Evolutionary conservation across 1,140 invertebrate genomes (phyloP), one percentile per base, ranked within the genome.

Genomic region (Diachasmimorpha longicaudata): DNA sequence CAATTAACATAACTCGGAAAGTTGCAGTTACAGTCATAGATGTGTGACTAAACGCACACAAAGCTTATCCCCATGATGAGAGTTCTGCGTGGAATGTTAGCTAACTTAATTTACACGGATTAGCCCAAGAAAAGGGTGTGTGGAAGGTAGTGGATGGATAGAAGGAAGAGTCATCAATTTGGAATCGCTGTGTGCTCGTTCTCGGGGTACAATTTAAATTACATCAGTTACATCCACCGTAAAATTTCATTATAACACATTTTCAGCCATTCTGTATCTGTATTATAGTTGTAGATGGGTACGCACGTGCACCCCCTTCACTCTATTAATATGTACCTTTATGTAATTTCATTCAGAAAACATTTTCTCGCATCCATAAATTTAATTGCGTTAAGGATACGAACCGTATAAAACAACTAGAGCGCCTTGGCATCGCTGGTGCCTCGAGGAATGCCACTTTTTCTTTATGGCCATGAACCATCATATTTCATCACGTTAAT

Each of bases 331-430:
- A 14, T 68, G 23, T 39, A 68, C 13, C 14, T 37, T 16, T 68
- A 19, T 39, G 31, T n/a, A 31, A 39, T 63, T 70, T 25, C 66
- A 36, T 39, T 31, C 37, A 13, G 25, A 42, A 69, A 66, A 74
- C 73, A 58, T 78, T 78, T 69, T 72, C 67, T 69, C 75, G 71
- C 37, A 16, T 75, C 52, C 75, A 73, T 77, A 78, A 76, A 78
- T 78, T 77, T 78, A 79, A 79, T 79, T 79, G 72, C 82, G 71
- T 81, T 83, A 81, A 82, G 75, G 79, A 83, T 85, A 85, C 81
- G 83, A 85, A 85, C 82, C 77, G 82, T 85, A 85, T 76, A 85
- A 84, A 85, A 84, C 81, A 84, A 82, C 81, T 83, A 81, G 72
- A 72, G 70, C 76, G 66, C 66, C 31, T 55, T 73, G 52, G 72